A percentile compares a stretch with the other conserved stretches of the same genome.
phyloP scores from a whole-genome alignment of 2,888 invertebrate species.

The Allygus modestus region DNA sequence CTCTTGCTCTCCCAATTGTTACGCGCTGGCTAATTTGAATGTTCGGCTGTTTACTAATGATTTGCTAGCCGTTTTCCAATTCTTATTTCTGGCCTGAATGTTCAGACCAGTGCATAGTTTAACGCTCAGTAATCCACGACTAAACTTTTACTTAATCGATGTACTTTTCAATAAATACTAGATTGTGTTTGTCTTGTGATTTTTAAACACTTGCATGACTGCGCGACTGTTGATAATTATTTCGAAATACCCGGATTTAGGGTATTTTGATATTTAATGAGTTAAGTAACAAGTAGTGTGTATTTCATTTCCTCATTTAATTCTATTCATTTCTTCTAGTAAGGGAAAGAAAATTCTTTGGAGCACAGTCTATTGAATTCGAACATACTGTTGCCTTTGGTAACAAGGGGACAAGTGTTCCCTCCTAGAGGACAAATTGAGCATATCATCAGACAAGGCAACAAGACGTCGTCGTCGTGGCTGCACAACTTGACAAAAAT shows the following conservation, averaged over 20 bases:
- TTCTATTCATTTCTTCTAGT: too few species aligned
- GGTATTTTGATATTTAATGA: too few species aligned
- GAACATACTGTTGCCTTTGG: neutral
- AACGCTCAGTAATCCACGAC: too few species aligned
- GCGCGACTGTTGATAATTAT: too few species aligned
- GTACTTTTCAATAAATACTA: too few species aligned
- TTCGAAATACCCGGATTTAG: too few species aligned
- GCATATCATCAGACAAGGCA: neutral
- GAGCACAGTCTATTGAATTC: neutral
- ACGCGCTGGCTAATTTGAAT: neutral
- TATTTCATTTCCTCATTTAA: too few species aligned
- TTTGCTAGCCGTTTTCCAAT: neutral
- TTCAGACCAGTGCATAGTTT: neutral
- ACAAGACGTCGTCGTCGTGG: neutral
- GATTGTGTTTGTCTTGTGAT: neutral
- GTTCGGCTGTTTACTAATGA: neutral
- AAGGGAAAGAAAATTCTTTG: neutral
- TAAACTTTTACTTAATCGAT: too few species aligned
- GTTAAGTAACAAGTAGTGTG: too few species aligned
- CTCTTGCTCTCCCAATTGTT: slow-evolving; percentile 1
- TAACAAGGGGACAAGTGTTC: neutral
- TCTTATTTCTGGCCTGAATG: neutral
- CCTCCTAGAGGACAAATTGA: neutral
- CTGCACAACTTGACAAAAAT: neutral
- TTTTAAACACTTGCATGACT: too few species aligned